Conservation (phyloP, 2,888 invertebrate species). For the Synergus gifuensis region DNA sequence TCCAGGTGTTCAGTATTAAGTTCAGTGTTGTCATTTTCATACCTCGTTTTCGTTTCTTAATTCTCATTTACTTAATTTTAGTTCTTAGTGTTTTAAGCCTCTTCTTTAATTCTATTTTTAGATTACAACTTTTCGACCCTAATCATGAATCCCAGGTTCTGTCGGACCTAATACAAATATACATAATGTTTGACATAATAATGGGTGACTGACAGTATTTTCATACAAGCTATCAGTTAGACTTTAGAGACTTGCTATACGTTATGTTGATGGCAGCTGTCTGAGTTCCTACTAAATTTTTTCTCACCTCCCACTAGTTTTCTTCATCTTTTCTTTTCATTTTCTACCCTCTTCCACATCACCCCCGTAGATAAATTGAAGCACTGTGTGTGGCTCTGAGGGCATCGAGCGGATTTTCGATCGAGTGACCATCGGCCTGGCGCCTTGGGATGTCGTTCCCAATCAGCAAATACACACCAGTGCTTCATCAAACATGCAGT, state of each 20-base stretch:
- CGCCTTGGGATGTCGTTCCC: constrained; percentile 19
- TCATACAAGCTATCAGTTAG: constrained; percentile 3
- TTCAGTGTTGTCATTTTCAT: background rate
- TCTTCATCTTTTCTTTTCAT: constrained; percentile 32
- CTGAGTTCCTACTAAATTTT: constrained; percentile 41
- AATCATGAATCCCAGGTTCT: background rate
- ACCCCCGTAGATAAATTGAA: constrained; percentile 65
- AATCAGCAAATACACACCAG: constrained; percentile 21
- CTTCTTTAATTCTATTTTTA: background rate
- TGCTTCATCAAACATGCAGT: constrained; percentile 23
- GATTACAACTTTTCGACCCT: background rate
- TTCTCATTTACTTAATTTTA: background rate
- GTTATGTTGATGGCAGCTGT: constrained; percentile 9
- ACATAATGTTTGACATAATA: background rate
- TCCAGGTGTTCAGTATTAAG: constrained; percentile 3
- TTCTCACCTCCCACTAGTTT: constrained; percentile 36
- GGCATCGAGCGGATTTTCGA: constrained; percentile 61
- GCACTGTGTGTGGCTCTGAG: constrained; percentile 61
- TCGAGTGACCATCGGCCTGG: constrained; percentile 52
- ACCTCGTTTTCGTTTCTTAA: background rate
- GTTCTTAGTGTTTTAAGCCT: background rate
- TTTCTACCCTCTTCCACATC: constrained; percentile 41
- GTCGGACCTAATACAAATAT: constrained; percentile 16
- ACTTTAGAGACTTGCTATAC: background rate
- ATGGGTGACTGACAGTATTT: constrained; percentile 5